Base-by-base conservation (phyloP, 2,113 vertebrate species). In the Bostrychus sinensis region DNA sequence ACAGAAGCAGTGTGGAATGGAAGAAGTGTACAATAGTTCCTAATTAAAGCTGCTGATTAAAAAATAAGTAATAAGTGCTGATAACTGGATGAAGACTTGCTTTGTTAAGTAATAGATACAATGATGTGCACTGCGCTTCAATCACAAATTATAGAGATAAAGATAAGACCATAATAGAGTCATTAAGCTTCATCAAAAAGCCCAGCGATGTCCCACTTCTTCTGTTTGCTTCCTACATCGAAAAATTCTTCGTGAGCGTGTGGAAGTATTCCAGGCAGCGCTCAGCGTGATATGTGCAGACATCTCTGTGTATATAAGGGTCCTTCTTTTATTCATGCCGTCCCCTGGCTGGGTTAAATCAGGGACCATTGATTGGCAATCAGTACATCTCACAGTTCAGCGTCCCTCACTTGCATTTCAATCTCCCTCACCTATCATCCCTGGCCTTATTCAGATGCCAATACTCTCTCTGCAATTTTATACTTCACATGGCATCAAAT, bases 351-450 rank as follows among this genome's bases (percentile, higher is more conserved):
- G 65, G 62, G 74, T 81, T 75, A 75, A 86, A 86, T 72, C 79
- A 80, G 75, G 71, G 56, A 68, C 75, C 65, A 81, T 86, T 86
- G 86, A 89, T 89, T 85, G 80, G 76, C 79, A 88, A 87, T 88
- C 86, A 86, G 78, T 67, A 77, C 72, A 81, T 81, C 77, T 82
- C 74, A 65, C 78, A 69, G 76, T 70, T 69, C 72, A 72, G 45
- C 30, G 25, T 79, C 48, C 34, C 65, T 57, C 60, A 13, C 75
- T 70, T 56, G 68, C 74, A 77, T 79, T 81, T 84, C 75, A 83
- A 75, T 85, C 66, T 59, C 59, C 73, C 50, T 46, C 19, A 63
- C 64, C 62, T 56, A 54, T 80, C 80, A 67, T 32, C 36, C 2
- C 36, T 11, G 56, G 30, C 61, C 58, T 78, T 59, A 58, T 58